Evolutionary conservation across 2,888 invertebrate genomes (phyloP).

Genomic region (Corbicula japonica): DNA sequence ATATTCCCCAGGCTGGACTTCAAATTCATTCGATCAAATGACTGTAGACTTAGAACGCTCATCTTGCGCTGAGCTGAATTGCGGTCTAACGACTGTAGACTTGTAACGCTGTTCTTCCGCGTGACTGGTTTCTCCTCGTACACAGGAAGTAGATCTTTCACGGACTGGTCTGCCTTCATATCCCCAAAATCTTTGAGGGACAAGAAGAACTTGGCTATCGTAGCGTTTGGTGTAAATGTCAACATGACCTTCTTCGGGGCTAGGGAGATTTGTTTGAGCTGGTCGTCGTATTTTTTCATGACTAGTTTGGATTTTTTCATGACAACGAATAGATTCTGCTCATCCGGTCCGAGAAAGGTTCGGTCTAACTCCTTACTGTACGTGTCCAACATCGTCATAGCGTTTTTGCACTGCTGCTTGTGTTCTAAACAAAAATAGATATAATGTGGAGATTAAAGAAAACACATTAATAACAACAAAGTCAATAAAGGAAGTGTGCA

Average conservation of each 20-base stretch:
- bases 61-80: conserved; percentile 4
- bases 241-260: conserved; percentile 46
- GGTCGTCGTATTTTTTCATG: conserved; percentile 42
- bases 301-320: conserved; percentile 49
- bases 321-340: conserved; percentile 43
- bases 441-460: neutral
- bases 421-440: conserved; percentile 29
- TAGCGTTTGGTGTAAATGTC: conserved; percentile 45
- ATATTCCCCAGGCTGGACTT: conserved; percentile 12
- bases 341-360: conserved; percentile 46
- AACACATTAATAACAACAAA: too few species aligned
- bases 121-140: neutral
- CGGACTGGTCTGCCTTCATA: conserved; percentile 41
- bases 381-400: conserved; percentile 44
- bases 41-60: conserved; percentile 23
- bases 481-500: too few species aligned
- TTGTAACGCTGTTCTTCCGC: neutral
- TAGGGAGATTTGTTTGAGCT: conserved; percentile 42
- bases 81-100: neutral
- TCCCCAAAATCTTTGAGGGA: conserved; percentile 52
- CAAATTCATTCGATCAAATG: conserved; percentile 19
- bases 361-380: conserved; percentile 54
- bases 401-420: conserved; percentile 46
- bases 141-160: conserved; percentile 20
- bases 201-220: conserved; percentile 59